Base-by-base conservation (phyloP, 2,797 vertebrate genomes). In the Sebastes baramenuke region DNA sequence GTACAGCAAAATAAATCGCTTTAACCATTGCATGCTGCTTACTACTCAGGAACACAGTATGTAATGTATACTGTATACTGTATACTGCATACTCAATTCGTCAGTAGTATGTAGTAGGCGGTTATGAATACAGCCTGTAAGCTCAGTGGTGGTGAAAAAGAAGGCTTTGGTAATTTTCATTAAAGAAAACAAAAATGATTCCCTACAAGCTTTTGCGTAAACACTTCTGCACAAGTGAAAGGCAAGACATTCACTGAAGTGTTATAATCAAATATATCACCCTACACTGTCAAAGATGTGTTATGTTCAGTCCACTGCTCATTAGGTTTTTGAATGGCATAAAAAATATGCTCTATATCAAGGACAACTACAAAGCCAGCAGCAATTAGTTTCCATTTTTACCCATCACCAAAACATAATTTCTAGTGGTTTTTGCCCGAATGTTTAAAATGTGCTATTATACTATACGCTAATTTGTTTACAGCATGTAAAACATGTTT, bases 211-310 rank as follows among this genome's bases (percentile, higher is more conserved):
- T 79, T 72, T 60, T 34, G 46, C n/a, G 20, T 36, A 54, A 68
- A 80, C 36, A 74, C 36, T 61, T 72, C 10, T 38, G 25, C 22
- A 65, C 58, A 67, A 61, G n/a, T 62, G 32, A 82, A 82, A 24
- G 22, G 18, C 13, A 24, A 71, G 59, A 67, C 61, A 42, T 72
- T 64, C 74, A 88, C 52, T 80, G 75, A 85, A 54, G 72, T 87
- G 73, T 87, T 80, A 82, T 79, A 73, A 87, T 80, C 56, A 82
- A 72, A 82, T 85, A 59, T 62, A 36, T 81, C 59, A 67, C 70
- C 52, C 52, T 24, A 61, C 22, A 24, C 32, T 27, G 25, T 80
- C 67, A 61, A 14, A 38, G 60, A 24, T 13, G 2, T 3, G 12
- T 20, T 69, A 56, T 75, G 74, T 72, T 74, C 61, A 66, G 8